Evolutionary conservation across 2,888 invertebrate genomes (phyloP), one percentile per base, ranked within the genome.

Genomic region (Drosophila anomalata): DNA sequence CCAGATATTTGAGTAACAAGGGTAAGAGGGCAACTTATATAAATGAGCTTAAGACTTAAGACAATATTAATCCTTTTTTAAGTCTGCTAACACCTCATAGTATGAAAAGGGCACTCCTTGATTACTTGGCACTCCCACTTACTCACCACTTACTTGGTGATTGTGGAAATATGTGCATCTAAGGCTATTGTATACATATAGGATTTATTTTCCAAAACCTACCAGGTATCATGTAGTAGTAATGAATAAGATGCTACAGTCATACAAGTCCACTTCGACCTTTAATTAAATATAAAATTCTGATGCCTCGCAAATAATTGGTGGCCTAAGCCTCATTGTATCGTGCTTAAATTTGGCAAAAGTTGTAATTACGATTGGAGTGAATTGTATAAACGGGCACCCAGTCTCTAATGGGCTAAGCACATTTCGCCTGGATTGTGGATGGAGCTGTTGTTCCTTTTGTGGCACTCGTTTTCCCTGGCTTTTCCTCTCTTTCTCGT

Each of bases 341-440:
- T 7, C n/a, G 6, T 36, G 17, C n/a, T 42, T 42, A 20, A 42
- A n/a, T 47, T 26, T 29, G n/a, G 24, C 14, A 47, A 47, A 29
- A 47, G n/a, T 26, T 47, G 24, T 24, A 47, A 24, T 47, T 26
- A 47, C 47, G 26, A 47, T 47, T n/a, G n/a, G 5, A n/a, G 12
- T n/a, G 47, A 47, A 14, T 47, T 24, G 26, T n/a, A 3, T 14
- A 47, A 33, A 20, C 29, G 11, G 48, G 9, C 12, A 22, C 26
- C 39, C 26, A 42, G 41, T 12, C 31, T 12, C 29, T 24, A 53
- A 14, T 22, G 53, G 42, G 58, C 39, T 58, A 52, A 58, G 4
- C 42, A 14, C 42, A n/a, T 31, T 51, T 31, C 51, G 12, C 33
- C n/a, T 12, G 14, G 22, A 41, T 22, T 41, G 20, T 29, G 9